Percentiles rank a stretch among this genome's conserved stretches.
Evolutionary conservation across 35 echinoderm and acorn worm species (phyloP).

Genomic region (Heliocidaris tuberculata): DNA sequence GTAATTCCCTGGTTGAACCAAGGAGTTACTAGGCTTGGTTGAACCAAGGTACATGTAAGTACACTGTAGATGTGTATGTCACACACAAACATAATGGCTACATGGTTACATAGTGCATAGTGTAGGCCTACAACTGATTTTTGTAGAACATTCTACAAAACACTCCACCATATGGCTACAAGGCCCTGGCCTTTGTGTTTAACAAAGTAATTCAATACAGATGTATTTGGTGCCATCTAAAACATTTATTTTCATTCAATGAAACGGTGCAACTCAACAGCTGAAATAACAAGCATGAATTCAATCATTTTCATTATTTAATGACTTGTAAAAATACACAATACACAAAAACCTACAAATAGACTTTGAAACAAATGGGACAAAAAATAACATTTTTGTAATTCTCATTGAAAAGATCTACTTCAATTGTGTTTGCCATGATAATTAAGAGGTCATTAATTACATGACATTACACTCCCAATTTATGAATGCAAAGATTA

Average conservation of each 20-base stretch:
- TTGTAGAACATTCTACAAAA: too few species aligned
- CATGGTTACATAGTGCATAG: too few species aligned
- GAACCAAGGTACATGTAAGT: too few species aligned
- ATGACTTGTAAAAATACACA: slow-evolving; percentile 9
- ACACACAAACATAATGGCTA: too few species aligned
- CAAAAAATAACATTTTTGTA: neutral
- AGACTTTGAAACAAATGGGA: neutral
- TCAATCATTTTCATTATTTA: neutral
- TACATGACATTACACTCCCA: neutral
- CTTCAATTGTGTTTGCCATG: neutral
- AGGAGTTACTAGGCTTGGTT: too few species aligned
- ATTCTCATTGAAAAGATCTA: neutral
- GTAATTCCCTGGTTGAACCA: too few species aligned
- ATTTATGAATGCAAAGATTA: neutral
- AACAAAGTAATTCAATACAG: neutral
- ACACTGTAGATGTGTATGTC: too few species aligned
- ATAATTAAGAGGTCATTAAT: neutral
- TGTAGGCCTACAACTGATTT: too few species aligned
- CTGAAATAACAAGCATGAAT: neutral
- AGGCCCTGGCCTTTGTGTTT: too few species aligned
- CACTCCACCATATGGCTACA: too few species aligned
- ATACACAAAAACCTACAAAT: slow-evolving; percentile 2
- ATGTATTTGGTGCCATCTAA: slow-evolving; percentile 9
- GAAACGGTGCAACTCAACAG: slow-evolving; percentile 31
- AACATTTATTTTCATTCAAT: slow-evolving; percentile 54